Evolutionary conservation across 2,888 invertebrate genomes (phyloP).

Genomic region (Coleophora flavipennella): DNA sequence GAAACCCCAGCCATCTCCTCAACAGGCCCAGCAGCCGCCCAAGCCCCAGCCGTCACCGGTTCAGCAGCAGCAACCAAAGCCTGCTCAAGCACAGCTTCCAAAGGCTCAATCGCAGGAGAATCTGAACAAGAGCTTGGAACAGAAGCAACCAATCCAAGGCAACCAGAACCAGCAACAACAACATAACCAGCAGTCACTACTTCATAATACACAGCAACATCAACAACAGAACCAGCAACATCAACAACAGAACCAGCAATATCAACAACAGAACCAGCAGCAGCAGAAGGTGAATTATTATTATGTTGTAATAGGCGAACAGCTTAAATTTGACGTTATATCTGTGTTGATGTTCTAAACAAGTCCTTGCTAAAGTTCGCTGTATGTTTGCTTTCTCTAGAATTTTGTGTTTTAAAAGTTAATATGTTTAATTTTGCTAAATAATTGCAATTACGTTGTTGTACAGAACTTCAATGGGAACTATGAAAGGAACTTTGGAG

Average conservation of each 20-base stretch:
- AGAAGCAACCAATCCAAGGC: conserved; percentile 28
- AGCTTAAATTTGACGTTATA: too few species aligned
- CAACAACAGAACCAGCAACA: background rate
- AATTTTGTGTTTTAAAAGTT: too few species aligned
- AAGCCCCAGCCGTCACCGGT: conserved; percentile 5
- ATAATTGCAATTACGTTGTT: conserved; percentile 4
- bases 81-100: conserved; percentile 21
- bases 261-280: conserved; percentile 35
- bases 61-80: conserved; percentile 16
- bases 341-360: too few species aligned
- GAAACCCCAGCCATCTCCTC: conserved; percentile 11
- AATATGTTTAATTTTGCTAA: too few species aligned
- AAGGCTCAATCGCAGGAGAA: conserved; percentile 37
- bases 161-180: background rate
- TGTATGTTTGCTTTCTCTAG: too few species aligned
- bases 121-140: conserved; percentile 43
- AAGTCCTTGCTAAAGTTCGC: too few species aligned
- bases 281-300: conserved; percentile 11
- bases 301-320: too few species aligned
- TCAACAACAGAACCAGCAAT: conserved; percentile 6
- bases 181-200: too few species aligned
- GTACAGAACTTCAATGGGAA: conserved; percentile 52
- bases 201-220: too few species aligned
- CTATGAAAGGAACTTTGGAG: conserved; percentile 28
- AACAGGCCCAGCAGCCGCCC: conserved; percentile 16